Conservation (phyloP, 2,113 vertebrate species). For the Tachysurus fulvidraco region DNA sequence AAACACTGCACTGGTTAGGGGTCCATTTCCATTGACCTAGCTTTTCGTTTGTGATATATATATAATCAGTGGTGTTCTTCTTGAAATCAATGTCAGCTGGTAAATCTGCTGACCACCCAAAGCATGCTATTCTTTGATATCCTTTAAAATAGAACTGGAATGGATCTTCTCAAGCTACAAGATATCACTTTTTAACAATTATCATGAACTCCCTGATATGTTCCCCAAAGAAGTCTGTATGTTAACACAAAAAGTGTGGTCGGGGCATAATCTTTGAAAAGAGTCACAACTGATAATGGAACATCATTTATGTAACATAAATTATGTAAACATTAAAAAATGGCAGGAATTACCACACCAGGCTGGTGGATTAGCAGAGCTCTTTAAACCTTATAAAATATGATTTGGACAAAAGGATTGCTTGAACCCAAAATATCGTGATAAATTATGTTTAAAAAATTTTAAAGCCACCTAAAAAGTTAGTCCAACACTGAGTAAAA, state of each 20-base stretch:
- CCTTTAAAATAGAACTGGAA: not conserved
- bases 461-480: not conserved
- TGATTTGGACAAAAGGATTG: not conserved
- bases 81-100: slow-evolving; percentile 16
- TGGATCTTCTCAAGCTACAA: not conserved
- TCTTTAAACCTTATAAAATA: not conserved
- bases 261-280: not conserved
- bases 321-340: not conserved
- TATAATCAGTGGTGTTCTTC: not conserved
- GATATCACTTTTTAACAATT: not conserved
- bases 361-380: not conserved
- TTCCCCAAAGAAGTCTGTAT: not conserved
- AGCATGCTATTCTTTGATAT: not conserved
- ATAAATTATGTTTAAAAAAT: not conserved
- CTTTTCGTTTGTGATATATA: not conserved
- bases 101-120: not conserved
- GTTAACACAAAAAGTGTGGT: not conserved
- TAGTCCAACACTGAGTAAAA: not conserved
- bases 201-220: not conserved
- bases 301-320: not conserved
- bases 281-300: not conserved
- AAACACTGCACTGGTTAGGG: slow-evolving; percentile 7
- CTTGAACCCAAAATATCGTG: not conserved
- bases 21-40: not conserved
- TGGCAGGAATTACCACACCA: not conserved